Evolutionary conservation across 2,797 vertebrate genomes (phyloP), one percentile per base, ranked within the genome.

Genomic region (Crenichthys baileyi): DNA sequence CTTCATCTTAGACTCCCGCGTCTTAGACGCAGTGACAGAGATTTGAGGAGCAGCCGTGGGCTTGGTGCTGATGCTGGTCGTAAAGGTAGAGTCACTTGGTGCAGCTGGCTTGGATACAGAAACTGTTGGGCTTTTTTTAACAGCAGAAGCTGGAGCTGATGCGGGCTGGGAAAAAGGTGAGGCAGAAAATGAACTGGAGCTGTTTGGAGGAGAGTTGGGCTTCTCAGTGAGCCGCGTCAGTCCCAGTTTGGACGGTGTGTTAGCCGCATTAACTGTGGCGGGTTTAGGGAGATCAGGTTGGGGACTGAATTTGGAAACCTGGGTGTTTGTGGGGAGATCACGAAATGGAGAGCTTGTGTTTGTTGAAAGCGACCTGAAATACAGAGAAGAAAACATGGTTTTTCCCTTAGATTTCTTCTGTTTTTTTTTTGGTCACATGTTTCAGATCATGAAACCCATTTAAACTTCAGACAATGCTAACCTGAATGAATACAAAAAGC

Each of bases 1-100:
- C 46, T 84, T 95, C 51, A 96, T 92, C 53, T 95, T 96, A 58
- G 96, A 95, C 79, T 97, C 95, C 86, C 94, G 93, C 0, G 93
- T 97, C 85, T 95, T 97, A 31, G 93, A 79, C 39, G 88, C 92
- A 0, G 81, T 80, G 76, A 68, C 60, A 31, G 91, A 90, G 48
- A 87, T 77, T 12, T 75, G 88, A 74, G 82, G 89, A 29, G 92
- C 85, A 0, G 88, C 77, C 13, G 74, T 80, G 50, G 79, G 89
- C 16, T 36, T 74, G 73, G 73, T 67, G 61, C 1, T 61, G 75
- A 56, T 0, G 2, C 78, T 39, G 3, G 31, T 79, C 20, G 26
- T 71, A 24, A 61, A 11, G 46, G 77, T 76, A 0, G 85, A 41
- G 15, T 73, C 53, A 53, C 0, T 31, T 15, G 86, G 26, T 26